Percentiles rank a stretch among this genome's conserved stretches.
Evolutionary conservation across 2,797 vertebrate species (phyloP).

Genomic region (Prunella strophiata): DNA sequence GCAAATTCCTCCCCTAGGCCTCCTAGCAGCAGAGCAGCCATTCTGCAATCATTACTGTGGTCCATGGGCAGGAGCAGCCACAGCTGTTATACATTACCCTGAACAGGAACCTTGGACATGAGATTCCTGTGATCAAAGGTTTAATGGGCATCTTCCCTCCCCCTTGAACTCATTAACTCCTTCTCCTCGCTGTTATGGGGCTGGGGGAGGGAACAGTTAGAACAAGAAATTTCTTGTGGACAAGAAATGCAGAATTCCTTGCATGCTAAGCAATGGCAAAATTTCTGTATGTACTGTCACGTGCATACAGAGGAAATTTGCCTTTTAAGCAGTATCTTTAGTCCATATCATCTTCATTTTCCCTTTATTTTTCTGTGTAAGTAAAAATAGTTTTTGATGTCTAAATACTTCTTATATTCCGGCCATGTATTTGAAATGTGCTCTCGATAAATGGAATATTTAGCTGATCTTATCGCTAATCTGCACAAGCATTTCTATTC

Average conservation of each 20-base stretch:
- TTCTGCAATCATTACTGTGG: background rate
- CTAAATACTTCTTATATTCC: background rate
- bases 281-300: background rate
- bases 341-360: background rate
- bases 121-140: background rate
- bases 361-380: background rate
- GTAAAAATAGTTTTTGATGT: background rate
- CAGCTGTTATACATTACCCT: background rate
- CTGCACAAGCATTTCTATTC: background rate
- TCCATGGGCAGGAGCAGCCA: background rate
- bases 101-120: background rate
- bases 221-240: background rate
- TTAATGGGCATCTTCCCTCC: background rate
- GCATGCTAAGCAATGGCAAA: background rate
- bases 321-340: background rate
- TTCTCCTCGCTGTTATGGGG: background rate
- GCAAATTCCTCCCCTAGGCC: background rate
- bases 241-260: background rate
- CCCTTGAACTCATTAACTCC: background rate
- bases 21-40: conserved; percentile 6
- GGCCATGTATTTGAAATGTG: background rate
- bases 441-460: background rate
- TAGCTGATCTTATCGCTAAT: background rate
- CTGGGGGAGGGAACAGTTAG: background rate
- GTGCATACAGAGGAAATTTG: background rate